phyloP scores from a whole-genome alignment of 2,113 vertebrate species.

The Sylvilagus bachmani region DNA sequence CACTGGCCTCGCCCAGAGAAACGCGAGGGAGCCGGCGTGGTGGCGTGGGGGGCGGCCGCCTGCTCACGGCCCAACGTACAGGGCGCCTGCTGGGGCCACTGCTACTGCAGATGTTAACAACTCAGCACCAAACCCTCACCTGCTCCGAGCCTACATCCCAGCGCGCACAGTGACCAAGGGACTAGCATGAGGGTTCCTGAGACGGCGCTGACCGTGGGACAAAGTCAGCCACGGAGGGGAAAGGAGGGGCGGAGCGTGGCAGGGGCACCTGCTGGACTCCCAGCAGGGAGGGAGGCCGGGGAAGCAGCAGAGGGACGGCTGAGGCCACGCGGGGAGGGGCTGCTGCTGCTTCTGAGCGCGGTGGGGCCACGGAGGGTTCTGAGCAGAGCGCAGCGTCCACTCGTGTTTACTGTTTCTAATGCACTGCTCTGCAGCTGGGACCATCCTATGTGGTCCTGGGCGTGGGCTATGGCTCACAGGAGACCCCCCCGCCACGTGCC shows the following conservation, averaged over 20 bases:
- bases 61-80: background rate
- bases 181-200: fast-evolving
- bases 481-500: too few species aligned
- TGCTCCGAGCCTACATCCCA: background rate
- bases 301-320: background rate
- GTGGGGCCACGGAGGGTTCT: background rate
- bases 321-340: background rate
- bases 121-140: background rate
- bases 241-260: background rate
- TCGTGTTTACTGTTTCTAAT: background rate
- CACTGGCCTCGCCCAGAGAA: too few species aligned
- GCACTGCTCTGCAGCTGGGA: too few species aligned
- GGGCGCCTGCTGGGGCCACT: background rate
- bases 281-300: background rate
- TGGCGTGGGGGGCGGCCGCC: too few species aligned
- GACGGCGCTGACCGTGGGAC: background rate
- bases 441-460: too few species aligned
- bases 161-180: background rate
- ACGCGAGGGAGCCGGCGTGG: background rate
- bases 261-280: background rate
- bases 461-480: too few species aligned
- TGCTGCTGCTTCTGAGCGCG: background rate
- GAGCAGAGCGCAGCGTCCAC: background rate
- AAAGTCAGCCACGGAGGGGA: background rate
- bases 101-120: background rate